Evolutionary conservation across 2,888 invertebrate species (phyloP).

Genomic region (Hydrotaea diabolus): DNA sequence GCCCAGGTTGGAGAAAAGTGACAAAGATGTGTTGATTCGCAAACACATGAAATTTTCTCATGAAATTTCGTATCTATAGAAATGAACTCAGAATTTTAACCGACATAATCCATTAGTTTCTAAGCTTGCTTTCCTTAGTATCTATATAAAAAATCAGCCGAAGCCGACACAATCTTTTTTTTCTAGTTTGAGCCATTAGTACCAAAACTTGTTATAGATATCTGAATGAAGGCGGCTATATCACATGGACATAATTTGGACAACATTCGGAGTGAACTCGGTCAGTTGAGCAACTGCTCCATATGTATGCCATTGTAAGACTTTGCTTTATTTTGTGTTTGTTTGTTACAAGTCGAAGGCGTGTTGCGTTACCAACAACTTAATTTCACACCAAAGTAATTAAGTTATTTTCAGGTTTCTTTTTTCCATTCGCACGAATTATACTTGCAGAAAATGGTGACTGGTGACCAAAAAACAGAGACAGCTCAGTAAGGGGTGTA

Average conservation of each 20-base stretch:
- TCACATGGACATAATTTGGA: too few species aligned
- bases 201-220: neutral
- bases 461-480: neutral
- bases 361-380: constrained; percentile 52
- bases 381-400: constrained; percentile 61
- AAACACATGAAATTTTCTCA: too few species aligned
- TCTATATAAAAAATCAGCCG: too few species aligned
- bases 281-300: neutral
- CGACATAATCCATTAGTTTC: too few species aligned
- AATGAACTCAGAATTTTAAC: too few species aligned
- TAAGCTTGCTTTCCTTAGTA: too few species aligned
- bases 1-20: too few species aligned
- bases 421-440: neutral
- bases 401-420: constrained; percentile 35
- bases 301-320: neutral
- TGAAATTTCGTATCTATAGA: too few species aligned
- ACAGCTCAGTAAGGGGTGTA: neutral
- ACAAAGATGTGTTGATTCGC: too few species aligned
- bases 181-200: too few species aligned
- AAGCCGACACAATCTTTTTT: too few species aligned
- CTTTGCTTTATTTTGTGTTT: constrained; percentile 5
- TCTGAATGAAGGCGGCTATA: neutral
- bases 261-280: neutral
- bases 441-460: neutral
- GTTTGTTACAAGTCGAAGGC: constrained; percentile 50